Conservation (phyloP, 1,140 invertebrate genomes). For the Bombus pyrosoma region DNA sequence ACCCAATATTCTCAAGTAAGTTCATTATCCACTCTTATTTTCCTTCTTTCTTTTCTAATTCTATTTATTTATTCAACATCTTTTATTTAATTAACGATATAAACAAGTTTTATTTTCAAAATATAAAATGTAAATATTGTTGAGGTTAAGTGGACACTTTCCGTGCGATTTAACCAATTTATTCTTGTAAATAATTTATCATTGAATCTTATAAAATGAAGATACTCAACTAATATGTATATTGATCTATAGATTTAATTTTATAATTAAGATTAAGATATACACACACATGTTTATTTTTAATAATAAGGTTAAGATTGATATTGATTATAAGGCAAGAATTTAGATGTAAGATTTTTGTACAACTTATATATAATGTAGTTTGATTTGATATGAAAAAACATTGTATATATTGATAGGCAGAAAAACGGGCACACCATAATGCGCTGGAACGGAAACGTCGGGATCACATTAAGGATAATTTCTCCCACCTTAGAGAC, state of each 20-base stretch:
- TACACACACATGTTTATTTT: background rate
- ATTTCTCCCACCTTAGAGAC: conserved; percentile 96
- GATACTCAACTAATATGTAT: too few relatives aligned
- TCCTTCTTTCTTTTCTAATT: background rate
- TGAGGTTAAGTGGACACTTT: conserved; percentile 36
- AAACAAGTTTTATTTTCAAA: background rate
- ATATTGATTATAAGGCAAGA: background rate
- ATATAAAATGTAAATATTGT: background rate
- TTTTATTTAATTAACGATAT: background rate
- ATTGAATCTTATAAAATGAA: background rate
- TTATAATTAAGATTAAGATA: background rate
- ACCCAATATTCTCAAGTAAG: conserved; percentile 85
- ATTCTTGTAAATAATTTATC: background rate
- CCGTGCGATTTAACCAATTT: background rate
- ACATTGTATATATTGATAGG: conserved; percentile 83
- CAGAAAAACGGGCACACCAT: conserved; percentile 98
- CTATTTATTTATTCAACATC: background rate
- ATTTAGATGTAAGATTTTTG: background rate
- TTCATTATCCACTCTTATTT: background rate
- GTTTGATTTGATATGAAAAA: background rate
- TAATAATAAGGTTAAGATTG: background rate
- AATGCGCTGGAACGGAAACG: conserved; percentile 98
- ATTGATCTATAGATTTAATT: background rate
- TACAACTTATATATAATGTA: background rate
- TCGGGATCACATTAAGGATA: conserved; percentile 98